Conservation (phyloP, 1,140 invertebrate species). For the Drosophila murphyi region DNA sequence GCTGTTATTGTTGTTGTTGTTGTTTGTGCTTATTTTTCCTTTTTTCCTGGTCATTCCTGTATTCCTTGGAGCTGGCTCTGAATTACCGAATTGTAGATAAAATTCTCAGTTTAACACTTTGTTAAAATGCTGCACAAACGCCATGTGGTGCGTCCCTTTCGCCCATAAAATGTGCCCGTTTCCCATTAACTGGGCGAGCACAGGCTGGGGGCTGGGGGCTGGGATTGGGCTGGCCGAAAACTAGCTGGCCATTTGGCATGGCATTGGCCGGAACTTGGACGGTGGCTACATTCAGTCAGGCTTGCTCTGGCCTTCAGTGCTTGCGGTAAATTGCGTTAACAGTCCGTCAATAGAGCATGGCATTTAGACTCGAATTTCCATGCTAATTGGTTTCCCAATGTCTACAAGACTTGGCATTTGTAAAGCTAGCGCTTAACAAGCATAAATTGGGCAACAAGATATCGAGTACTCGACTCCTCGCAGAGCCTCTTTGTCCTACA, state of each 20-base stretch:
- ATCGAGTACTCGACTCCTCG: conserved; percentile 24
- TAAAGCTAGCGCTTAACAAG: conserved; percentile 37
- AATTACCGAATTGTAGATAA: conserved; percentile 80
- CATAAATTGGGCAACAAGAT: conserved; percentile 29
- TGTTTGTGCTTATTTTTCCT: conserved; percentile 19
- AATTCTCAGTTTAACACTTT: conserved; percentile 83
- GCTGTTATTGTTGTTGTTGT: not conserved
- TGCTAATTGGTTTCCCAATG: conserved; percentile 75
- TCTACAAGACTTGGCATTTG: conserved; percentile 48
- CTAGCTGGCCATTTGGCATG: conserved; percentile 1
- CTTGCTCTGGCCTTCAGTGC: conserved; percentile 15
- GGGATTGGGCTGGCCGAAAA: not conserved
- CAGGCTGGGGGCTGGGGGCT: not conserved
- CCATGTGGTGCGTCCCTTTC: conserved; percentile 58
- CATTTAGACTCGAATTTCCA: conserved; percentile 66
- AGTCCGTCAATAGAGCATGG: conserved; percentile 56
- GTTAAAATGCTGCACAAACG: conserved; percentile 74
- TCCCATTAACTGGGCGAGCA: conserved; percentile 26
- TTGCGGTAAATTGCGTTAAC: conserved; percentile 71
- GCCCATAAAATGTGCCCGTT: conserved; percentile 74
- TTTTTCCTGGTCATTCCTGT: conserved; percentile 37
- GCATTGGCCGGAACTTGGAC: conserved; percentile 41
- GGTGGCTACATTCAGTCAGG: conserved; percentile 5
- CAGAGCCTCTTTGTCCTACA: conserved; percentile 9
- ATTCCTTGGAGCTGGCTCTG: conserved; percentile 72